Percentiles rank a stretch among this genome's conserved stretches.
These are phyloP conservation scores for Drosophila tsacasi DNA, from an alignment of 1,140 invertebrate species.

Conservation along the genomic window DNA sequence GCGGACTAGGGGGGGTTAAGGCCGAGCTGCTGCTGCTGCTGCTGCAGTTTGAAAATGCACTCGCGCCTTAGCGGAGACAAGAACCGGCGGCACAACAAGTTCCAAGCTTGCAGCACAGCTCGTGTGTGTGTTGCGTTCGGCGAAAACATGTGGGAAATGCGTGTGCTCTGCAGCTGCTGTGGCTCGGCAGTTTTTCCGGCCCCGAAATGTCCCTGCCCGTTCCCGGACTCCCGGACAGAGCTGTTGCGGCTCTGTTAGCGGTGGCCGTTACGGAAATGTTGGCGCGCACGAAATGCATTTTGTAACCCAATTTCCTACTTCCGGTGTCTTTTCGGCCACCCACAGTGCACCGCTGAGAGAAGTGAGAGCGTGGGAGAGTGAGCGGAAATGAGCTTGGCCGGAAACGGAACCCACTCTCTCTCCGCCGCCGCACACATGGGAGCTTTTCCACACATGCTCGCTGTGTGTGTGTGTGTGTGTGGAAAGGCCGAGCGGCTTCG, in stretches of 20 bases:
- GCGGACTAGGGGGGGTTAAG: neutral
- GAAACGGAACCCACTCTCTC: conserved; percentile 53
- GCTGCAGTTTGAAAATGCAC: conserved; percentile 63
- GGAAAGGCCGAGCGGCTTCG: conserved; percentile 22
- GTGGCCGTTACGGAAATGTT: conserved; percentile 66
- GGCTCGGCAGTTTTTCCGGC: conserved; percentile 14
- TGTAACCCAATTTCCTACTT: conserved; percentile 77
- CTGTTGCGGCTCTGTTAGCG: conserved; percentile 75
- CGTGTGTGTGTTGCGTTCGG: conserved; percentile 37
- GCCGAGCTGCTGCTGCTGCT: neutral
- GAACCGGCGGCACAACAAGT: conserved; percentile 48
- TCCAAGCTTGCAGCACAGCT: conserved; percentile 61
- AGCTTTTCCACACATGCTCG: conserved; percentile 62
- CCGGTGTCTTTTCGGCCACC: conserved; percentile 69
- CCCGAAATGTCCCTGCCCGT: neutral
- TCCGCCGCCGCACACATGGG: conserved; percentile 10
- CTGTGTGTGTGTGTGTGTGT: conserved; percentile 1
- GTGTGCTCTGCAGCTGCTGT: conserved; percentile 12
- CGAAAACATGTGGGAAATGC: conserved; percentile 34
- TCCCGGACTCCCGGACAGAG: conserved; percentile 13
- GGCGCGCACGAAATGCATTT: conserved; percentile 75
- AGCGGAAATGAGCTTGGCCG: conserved; percentile 74
- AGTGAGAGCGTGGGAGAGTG: conserved; percentile 47
- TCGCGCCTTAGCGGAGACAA: conserved; percentile 65
- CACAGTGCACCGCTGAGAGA: conserved; percentile 17